A percentile compares a stretch with the other conserved stretches of the same genome.
phyloP scores from a whole-genome alignment of 37 sponge, comb jelly and placozoan species.

The Geodia barretti region DNA sequence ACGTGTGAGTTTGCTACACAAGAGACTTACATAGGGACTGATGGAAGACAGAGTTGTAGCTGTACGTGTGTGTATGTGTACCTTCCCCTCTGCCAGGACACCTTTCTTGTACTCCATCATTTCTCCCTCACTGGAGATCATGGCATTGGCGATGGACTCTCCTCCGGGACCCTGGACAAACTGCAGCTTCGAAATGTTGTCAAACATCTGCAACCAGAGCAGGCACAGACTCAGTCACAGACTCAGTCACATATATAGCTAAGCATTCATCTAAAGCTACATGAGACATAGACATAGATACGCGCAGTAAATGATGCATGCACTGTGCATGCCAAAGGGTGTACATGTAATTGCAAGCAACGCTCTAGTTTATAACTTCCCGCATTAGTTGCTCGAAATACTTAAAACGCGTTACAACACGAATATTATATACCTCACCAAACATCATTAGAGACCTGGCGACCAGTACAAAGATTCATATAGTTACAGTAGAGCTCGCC shows the following conservation, averaged over 20 bases:
- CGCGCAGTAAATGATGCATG: neutral
- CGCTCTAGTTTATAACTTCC: neutral
- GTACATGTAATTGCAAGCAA: neutral
- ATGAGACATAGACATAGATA: constrained; percentile 6
- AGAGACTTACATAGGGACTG: no score
- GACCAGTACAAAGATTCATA: neutral
- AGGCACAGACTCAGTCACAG: no score
- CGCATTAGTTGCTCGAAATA: no score
- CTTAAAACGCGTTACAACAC: no score
- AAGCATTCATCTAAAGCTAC: neutral
- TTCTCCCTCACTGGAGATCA: constrained; percentile 98
- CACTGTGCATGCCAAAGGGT: neutral
- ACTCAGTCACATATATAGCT: neutral
- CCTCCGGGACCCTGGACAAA: constrained; percentile 74
- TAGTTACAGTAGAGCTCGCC: no score
- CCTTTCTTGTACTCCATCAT: constrained; percentile 89
- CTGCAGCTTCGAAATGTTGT: constrained; percentile 92
- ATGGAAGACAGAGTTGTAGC: no score
- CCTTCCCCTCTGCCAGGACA: constrained; percentile 90
- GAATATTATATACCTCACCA: no score
- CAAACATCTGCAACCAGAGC: constrained; percentile 99
- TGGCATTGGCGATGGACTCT: constrained; percentile 86
- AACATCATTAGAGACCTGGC: no score
- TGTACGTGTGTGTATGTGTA: neutral
- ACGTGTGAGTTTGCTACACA: no score